Conservation (phyloP, 2,888 invertebrate genomes). For the Amiota mariae region DNA sequence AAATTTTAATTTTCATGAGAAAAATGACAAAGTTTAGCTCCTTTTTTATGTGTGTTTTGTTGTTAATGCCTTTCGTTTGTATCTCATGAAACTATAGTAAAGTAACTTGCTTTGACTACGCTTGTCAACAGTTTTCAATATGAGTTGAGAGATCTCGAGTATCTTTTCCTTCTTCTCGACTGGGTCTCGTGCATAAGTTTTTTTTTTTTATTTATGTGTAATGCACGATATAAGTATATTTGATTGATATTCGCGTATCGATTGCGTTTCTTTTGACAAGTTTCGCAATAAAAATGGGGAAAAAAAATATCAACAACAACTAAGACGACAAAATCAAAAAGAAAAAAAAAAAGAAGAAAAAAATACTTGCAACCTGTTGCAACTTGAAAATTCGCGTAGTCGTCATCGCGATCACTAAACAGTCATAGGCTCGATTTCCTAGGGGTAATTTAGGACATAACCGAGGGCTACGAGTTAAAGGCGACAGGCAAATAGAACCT, state of each 20-base stretch:
- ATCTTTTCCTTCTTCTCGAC: background rate
- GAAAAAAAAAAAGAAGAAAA: slow-evolving; percentile 12
- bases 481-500: no score
- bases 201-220: slow-evolving; percentile 38
- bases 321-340: background rate
- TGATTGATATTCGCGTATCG: slow-evolving; percentile 69
- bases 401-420: background rate
- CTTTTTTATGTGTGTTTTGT: background rate
- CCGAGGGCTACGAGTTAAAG: no score
- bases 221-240: slow-evolving; percentile 45
- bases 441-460: no score
- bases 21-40: slow-evolving; percentile 7
- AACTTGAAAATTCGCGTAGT: slow-evolving; percentile 15
- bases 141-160: background rate
- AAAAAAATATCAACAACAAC: slow-evolving; percentile 10
- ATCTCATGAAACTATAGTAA: background rate
- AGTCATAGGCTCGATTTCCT: no score
- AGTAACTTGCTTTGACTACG: slow-evolving; percentile 14
- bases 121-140: slow-evolving; percentile 19
- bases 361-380: slow-evolving; percentile 19
- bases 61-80: slow-evolving; percentile 13
- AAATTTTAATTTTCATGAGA: background rate
- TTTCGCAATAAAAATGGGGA: slow-evolving; percentile 56
- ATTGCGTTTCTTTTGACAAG: slow-evolving; percentile 68
- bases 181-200: slow-evolving; percentile 27